Base-by-base conservation (phyloP, 2,888 invertebrate species). In the Andrena hattorfiana region DNA sequence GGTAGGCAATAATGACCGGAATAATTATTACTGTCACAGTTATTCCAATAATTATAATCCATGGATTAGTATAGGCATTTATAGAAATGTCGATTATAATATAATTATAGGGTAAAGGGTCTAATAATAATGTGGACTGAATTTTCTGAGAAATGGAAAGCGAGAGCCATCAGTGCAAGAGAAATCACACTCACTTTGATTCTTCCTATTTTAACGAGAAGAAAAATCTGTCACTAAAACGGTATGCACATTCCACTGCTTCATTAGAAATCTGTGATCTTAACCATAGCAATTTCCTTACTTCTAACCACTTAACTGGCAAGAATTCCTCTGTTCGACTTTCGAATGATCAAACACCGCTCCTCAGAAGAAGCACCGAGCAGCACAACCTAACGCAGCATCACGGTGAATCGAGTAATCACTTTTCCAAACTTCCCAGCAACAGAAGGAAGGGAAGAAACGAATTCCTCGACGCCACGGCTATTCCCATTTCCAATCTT, bases 401-500 rank as follows among this genome's bases (percentile, higher is more conserved):
- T 10, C 23, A 10, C 20, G 54, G 20, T 54, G 54, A 10, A 56
- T 26, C 23, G 23, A 56, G 23, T 56, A 26, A 56, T 56, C 56
- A 20, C 10, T 56, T 23, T 23, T 4, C 23, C 56, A 0, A 56
- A 20, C 56, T 23, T 26, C 23, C 56, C 56, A 56, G 23, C 56
- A 56, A 20, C 56, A 56, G 23, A 26, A 56, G 23, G 10, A 10
- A 56, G 23, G 23, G 10, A 54, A 54, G 54, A 54, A 54, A 23
- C 56, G 56, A 56, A 67, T 30, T 26, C 49, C 49, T 67, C 51
- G 51, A 67, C 30, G 23, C 20, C 3, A 51, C 51, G 23, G 23
- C 23, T 23, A 56, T 56, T 56, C 62, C 49, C 63, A 48, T 51
- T 73, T 66, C 74, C 63, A 66, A 73, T 73, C 48, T 74, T 74